These are phyloP conservation scores for Hafferia zeledoni DNA, from an alignment of 2,797 vertebrate genomes.

Conservation along the genomic window DNA sequence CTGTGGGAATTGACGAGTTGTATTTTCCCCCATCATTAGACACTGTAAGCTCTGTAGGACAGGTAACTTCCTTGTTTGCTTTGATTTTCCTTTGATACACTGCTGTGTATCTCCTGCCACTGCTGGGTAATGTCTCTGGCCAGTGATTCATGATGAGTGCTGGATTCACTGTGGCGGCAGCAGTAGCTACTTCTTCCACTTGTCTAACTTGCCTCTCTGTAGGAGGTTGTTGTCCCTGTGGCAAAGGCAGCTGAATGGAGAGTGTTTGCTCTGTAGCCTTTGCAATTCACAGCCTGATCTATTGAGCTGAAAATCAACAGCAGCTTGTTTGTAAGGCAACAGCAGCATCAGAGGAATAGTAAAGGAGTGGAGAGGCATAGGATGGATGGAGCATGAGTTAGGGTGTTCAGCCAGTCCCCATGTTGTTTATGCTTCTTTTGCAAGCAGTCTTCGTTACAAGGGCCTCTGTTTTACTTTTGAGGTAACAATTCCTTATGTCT, in stretches of 20 bases:
- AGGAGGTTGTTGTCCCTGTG: not conserved
- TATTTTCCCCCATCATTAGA: constrained; percentile 6
- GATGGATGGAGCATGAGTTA: not conserved
- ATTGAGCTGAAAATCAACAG: constrained; percentile 26
- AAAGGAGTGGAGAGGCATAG: not conserved
- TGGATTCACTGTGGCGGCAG: not conserved
- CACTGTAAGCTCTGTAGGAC: not conserved
- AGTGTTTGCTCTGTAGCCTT: not conserved
- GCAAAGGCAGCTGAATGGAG: not conserved
- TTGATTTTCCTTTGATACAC: constrained; percentile 32
- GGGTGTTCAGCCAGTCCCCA: not conserved
- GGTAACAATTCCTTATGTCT: not conserved
- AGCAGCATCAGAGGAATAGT: not conserved
- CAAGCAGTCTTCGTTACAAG: not conserved
- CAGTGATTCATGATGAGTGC: not conserved
- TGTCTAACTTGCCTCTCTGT: not conserved
- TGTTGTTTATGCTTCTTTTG: not conserved
- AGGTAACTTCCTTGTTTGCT: constrained; percentile 22
- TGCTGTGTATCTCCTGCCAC: not conserved
- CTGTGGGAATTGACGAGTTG: not conserved
- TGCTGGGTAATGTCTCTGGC: constrained; percentile 21
- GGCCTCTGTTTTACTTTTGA: not conserved
- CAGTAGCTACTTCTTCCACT: not conserved
- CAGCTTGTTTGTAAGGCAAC: not conserved
- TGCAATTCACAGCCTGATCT: not conserved